Evolutionary conservation across 2,888 invertebrate genomes (phyloP).

Genomic region (Ochropleura plecta): DNA sequence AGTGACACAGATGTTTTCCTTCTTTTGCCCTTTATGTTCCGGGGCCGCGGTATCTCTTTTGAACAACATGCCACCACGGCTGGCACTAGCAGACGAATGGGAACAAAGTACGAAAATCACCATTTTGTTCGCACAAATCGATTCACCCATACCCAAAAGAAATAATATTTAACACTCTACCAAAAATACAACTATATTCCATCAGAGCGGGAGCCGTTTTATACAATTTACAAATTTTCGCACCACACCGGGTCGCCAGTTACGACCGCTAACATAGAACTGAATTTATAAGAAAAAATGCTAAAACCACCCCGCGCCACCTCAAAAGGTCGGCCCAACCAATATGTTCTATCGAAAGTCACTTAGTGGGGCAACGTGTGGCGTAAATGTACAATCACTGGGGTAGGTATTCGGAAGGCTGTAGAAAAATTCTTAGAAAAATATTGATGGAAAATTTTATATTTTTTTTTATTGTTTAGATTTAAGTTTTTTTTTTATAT

Average conservation of each 20-base stretch:
- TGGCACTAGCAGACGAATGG: too few relatives aligned
- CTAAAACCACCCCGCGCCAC: slow-evolving; percentile 81
- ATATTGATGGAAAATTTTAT: slow-evolving; percentile 20
- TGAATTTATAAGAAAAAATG: slow-evolving; percentile 83
- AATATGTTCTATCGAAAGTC: slow-evolving; percentile 88
- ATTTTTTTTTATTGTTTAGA: too few relatives aligned
- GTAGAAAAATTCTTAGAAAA: slow-evolving; percentile 58
- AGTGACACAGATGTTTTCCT: too few relatives aligned
- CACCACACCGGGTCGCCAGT: slow-evolving; percentile 54
- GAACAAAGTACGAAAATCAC: not conserved
- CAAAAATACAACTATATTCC: slow-evolving; percentile 56
- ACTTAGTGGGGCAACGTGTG: slow-evolving; percentile 80
- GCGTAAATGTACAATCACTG: slow-evolving; percentile 70
- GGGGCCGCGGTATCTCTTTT: too few relatives aligned
- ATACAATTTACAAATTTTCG: slow-evolving; percentile 71
- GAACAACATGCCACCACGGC: too few relatives aligned
- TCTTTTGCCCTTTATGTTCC: too few relatives aligned
- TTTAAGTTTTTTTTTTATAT: too few relatives aligned
- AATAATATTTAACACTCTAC: slow-evolving; percentile 38
- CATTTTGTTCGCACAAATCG: not conserved
- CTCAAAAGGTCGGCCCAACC: slow-evolving; percentile 76
- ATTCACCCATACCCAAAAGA: not conserved
- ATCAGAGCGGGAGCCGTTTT: slow-evolving; percentile 47
- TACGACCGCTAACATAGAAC: slow-evolving; percentile 69
- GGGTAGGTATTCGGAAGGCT: slow-evolving; percentile 65